A percentile compares a stretch with the other conserved stretches of the same genome.
Conservation (phyloP, 64 coral and sea anemone species). For the Pocillopora damicornis region DNA sequence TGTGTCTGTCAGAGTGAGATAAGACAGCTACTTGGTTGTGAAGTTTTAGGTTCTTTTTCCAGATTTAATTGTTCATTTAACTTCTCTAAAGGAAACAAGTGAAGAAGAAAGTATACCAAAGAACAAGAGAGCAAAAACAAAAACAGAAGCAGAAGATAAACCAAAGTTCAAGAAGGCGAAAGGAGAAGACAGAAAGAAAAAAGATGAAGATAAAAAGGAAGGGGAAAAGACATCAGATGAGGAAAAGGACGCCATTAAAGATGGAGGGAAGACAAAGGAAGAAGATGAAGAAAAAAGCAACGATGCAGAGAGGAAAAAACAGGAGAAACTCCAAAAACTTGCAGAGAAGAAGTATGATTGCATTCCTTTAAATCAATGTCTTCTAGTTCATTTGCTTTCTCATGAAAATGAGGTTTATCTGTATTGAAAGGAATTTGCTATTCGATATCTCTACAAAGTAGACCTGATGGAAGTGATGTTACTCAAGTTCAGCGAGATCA, state of each 20-base stretch:
- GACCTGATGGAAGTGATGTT: no score
- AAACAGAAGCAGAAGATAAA: neutral
- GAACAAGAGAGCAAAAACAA: neutral
- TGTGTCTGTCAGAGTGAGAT: no score
- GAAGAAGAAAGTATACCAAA: neutral
- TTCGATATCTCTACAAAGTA: no score
- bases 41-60: neutral
- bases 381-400: neutral
- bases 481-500: no score
- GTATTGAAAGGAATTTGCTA: no score
- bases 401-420: no score
- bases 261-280: neutral
- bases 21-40: no score
- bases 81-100: neutral
- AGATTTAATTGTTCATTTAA: neutral
- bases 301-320: constrained; percentile 22
- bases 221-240: constrained; percentile 14
- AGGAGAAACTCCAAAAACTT: constrained; percentile 36
- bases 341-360: constrained; percentile 30
- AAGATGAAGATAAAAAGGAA: neutral
- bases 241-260: neutral
- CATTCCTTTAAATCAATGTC: neutral
- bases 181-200: neutral
- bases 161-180: neutral
- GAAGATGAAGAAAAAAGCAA: constrained; percentile 18